Percentiles rank a stretch among this genome's conserved stretches.
phyloP scores from a whole-genome alignment of 2,113 vertebrate genomes.

The Carassius gibelio region DNA sequence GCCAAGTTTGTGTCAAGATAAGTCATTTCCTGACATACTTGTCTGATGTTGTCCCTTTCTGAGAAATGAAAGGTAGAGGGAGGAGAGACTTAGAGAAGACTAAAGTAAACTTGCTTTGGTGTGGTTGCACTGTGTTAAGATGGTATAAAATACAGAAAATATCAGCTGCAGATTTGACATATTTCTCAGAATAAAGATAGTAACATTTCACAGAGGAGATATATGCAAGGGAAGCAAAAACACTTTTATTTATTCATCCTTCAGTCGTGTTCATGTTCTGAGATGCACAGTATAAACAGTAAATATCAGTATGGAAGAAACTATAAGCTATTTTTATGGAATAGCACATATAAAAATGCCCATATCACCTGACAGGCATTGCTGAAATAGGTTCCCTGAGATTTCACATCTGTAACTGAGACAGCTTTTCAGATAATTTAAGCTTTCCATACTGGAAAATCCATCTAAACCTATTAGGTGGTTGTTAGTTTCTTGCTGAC shows the following conservation, averaged over 20 bases:
- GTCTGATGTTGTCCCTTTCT: conserved; percentile 21
- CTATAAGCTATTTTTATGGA: neutral
- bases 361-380: neutral
- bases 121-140: neutral
- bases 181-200: neutral
- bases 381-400: neutral
- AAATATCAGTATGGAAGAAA: neutral
- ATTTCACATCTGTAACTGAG: neutral
- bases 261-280: neutral
- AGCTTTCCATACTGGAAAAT: neutral
- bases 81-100: neutral
- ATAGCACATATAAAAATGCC: neutral
- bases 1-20: neutral
- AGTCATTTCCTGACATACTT: neutral
- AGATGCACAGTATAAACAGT: neutral
- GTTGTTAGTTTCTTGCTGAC: neutral
- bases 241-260: neutral
- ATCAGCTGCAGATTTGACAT: neutral
- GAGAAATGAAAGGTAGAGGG: conserved; percentile 26
- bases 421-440: neutral
- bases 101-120: conserved; percentile 8
- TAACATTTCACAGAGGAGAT: neutral
- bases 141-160: neutral
- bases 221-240: neutral
- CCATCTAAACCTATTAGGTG: neutral